Evolutionary conservation across 2,888 invertebrate species (phyloP), one percentile per base, ranked within the genome.

Genomic region (Ditula angustiorana): DNA sequence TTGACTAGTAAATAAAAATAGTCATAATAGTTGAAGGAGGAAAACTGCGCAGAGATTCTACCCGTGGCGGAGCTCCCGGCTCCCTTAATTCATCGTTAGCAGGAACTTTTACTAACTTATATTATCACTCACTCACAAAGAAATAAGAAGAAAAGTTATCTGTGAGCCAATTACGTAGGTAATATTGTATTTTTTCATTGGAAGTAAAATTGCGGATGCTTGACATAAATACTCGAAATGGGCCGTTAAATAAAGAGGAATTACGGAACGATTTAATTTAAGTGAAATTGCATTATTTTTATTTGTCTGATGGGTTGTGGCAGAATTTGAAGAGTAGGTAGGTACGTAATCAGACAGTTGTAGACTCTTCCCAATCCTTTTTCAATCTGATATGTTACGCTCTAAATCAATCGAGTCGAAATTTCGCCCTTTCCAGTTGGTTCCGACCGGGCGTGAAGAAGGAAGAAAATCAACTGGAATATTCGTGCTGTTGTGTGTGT

Each of bases 101-200:
- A 62, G 23, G 73, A 80, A 81, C 73, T 83, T 82, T 69, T 56
- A 55, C 69, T 66, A 76, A 80, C 76, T 78, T 82, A 78, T 80
- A 78, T 77, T 53, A 59, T 76, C 76, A 76, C 77, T 81, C 77
- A 71, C 74, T 74, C 71, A 67, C 61, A 69, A 68, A 72, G 65
- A 71, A 69, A 71, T 71, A 68, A 71, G 60, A 68, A 70, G 61
- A 71, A 72, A 80, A 78, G 76, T 81, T 78, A 71, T 69, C 44
- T 66, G 49, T 66, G 67, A 71, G 71, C 78, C 68, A 79, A 78
- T 81, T 78, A 80, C 65, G 74, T 70, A 62, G 67, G 69, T 74
- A 70, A 72, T 71, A 73, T 72, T 75, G 61, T 66, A 35, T 62
- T 53, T 64, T 67, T 62, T 56, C 24, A 49, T 47, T 35, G 19